Percentiles rank a stretch among this genome's conserved stretches.
Conservation (phyloP, 2,797 vertebrate species). For the Choloepus didactylus region DNA sequence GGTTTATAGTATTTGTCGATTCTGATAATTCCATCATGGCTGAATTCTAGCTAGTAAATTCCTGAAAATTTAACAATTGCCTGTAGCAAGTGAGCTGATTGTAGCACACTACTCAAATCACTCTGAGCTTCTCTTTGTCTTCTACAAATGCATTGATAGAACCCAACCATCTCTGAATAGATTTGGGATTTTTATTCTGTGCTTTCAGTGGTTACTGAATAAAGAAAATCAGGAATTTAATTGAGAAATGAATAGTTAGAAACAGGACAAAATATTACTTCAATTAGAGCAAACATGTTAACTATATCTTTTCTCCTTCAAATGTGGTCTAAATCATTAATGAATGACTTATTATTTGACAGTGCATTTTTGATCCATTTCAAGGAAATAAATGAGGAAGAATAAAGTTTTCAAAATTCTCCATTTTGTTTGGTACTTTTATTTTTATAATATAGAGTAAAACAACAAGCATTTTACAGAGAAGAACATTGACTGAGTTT, state of each 20-base stretch:
- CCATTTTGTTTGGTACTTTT: background rate
- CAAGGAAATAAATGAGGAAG: background rate
- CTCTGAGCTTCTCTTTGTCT: background rate
- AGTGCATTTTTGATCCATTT: background rate
- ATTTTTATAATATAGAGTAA: background rate
- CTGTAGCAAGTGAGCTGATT: background rate
- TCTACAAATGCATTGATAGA: background rate
- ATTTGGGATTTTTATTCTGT: background rate
- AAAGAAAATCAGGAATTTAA: background rate
- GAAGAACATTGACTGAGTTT: background rate
- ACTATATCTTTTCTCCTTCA: background rate
- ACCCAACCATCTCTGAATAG: background rate
- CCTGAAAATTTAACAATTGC: too few relatives aligned
- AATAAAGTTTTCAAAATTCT: background rate
- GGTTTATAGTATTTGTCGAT: background rate
- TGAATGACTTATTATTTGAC: background rate
- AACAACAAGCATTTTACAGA: background rate
- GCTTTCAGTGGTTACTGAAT: constrained; percentile 27
- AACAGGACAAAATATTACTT: background rate
- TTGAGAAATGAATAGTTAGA: background rate
- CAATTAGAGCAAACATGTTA: background rate
- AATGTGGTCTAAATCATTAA: background rate
- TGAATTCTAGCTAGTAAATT: too few relatives aligned
- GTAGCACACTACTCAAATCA: background rate
- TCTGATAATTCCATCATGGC: background rate